Conservation (phyloP, 2,797 vertebrate species). For the Phalloptychus januarius region DNA sequence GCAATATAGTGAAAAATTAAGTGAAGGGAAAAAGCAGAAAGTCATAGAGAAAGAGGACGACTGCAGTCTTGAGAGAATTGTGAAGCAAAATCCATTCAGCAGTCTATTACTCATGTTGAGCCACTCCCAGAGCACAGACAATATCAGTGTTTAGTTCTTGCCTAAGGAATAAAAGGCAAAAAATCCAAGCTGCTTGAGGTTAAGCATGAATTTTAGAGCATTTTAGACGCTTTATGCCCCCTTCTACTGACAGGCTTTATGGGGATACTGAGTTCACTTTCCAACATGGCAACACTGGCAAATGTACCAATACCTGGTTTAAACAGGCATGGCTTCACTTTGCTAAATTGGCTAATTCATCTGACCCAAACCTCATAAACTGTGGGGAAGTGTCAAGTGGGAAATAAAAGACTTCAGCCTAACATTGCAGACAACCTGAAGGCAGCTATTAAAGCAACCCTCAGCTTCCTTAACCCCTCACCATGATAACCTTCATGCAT, state of each 20-base stretch:
- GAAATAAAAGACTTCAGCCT: background rate
- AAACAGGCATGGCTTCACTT: background rate
- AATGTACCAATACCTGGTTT: background rate
- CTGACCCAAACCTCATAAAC: background rate
- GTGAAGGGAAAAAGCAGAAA: background rate
- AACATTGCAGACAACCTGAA: background rate
- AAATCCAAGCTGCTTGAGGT: background rate
- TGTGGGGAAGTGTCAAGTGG: background rate
- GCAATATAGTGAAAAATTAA: background rate
- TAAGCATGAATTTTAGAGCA: background rate
- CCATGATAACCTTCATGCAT: slow-evolving; percentile 4
- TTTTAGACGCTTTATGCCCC: background rate
- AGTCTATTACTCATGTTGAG: background rate
- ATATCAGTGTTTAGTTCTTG: too few species aligned
- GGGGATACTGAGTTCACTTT: background rate
- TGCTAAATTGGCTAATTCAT: background rate
- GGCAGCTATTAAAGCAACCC: background rate
- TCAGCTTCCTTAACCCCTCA: background rate
- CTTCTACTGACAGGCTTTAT: background rate
- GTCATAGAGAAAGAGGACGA: background rate
- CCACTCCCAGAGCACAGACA: too few species aligned
- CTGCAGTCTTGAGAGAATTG: background rate
- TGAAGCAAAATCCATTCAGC: background rate
- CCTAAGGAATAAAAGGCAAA: background rate
- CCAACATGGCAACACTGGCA: background rate